A percentile compares a stretch with the other conserved stretches of the same genome.
phyloP scores from a whole-genome alignment of 2,797 vertebrate genomes.

The Vespertilio murinus region DNA sequence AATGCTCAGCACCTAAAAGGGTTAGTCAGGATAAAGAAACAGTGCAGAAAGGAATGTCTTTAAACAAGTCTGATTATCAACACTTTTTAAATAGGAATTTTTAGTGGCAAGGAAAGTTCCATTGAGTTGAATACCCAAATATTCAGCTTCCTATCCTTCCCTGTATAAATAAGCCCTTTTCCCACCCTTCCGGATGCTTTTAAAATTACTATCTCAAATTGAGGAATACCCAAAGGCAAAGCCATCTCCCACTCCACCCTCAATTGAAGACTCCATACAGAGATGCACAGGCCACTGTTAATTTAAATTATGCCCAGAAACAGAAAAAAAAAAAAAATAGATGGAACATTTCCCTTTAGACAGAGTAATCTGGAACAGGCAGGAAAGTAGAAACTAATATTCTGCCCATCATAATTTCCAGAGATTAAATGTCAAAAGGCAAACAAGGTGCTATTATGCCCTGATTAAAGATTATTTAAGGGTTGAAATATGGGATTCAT shows the following conservation, averaged over 20 bases:
- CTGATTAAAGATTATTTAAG: slow-evolving; percentile 44
- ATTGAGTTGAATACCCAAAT: background rate
- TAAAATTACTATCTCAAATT: slow-evolving; percentile 28
- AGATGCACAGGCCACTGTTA: slow-evolving; percentile 28
- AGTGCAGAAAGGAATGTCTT: slow-evolving; percentile 6
- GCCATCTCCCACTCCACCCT: background rate
- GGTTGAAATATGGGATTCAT: slow-evolving; percentile 29
- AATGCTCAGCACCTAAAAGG: slow-evolving; percentile 59
- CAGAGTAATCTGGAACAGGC: slow-evolving; percentile 32
- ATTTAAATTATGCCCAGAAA: slow-evolving; percentile 55
- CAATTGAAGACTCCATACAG: background rate
- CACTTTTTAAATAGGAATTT: slow-evolving; percentile 24
- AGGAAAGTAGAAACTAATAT: slow-evolving; percentile 45
- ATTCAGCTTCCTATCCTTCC: slow-evolving; percentile 5
- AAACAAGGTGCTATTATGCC: slow-evolving; percentile 58
- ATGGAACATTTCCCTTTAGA: slow-evolving; percentile 50
- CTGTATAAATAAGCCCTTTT: background rate
- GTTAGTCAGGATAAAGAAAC: slow-evolving; percentile 57
- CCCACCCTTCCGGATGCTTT: slow-evolving; percentile 1
- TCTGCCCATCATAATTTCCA: slow-evolving; percentile 50
- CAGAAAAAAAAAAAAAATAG: slow-evolving; percentile 63
- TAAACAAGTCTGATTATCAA: slow-evolving; percentile 18
- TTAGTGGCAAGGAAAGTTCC: slow-evolving; percentile 21
- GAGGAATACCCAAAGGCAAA: background rate
- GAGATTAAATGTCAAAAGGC: slow-evolving; percentile 55